Evolutionary conservation across 2,888 invertebrate genomes (phyloP).

Genomic region (Synanthedon vespiformis): DNA sequence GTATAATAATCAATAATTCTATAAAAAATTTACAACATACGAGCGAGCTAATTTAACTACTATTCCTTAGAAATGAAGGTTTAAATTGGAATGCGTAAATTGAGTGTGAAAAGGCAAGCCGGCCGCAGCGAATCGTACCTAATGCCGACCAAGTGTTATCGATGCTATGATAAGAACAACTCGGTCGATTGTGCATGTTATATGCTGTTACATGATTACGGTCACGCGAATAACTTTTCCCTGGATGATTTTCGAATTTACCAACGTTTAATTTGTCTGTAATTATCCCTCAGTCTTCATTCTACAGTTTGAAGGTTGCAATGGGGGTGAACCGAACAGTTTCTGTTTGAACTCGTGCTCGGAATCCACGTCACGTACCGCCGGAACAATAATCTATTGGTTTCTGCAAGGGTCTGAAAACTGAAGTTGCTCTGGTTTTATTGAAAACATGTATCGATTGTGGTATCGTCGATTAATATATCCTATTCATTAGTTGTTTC

Average conservation of each 20-base stretch:
- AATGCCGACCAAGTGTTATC: conserved; percentile 22
- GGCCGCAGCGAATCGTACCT: not conserved
- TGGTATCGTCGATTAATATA: too few species aligned
- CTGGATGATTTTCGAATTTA: conserved; percentile 34
- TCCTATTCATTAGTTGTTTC: too few species aligned
- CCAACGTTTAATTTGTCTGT: conserved; percentile 28
- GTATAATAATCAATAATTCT: too few species aligned
- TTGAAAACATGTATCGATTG: too few species aligned
- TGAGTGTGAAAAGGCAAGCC: not conserved
- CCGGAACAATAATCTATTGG: not conserved
- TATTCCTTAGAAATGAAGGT: not conserved
- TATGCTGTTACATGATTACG: conserved; percentile 32
- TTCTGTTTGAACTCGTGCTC: not conserved
- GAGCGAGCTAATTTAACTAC: not conserved
- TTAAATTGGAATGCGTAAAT: not conserved
- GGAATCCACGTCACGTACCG: conserved; percentile 4
- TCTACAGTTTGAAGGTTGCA: not conserved
- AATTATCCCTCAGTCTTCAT: conserved; percentile 21
- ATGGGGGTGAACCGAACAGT: not conserved
- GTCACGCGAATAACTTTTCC: conserved; percentile 37
- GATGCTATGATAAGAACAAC: conserved; percentile 39
- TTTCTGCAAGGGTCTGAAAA: not conserved
- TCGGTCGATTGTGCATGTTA: conserved; percentile 25
- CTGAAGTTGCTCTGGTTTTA: too few species aligned
- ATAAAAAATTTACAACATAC: too few species aligned